Base-by-base conservation (phyloP, 2,888 invertebrate species). In the Coenonympha glycerion region DNA sequence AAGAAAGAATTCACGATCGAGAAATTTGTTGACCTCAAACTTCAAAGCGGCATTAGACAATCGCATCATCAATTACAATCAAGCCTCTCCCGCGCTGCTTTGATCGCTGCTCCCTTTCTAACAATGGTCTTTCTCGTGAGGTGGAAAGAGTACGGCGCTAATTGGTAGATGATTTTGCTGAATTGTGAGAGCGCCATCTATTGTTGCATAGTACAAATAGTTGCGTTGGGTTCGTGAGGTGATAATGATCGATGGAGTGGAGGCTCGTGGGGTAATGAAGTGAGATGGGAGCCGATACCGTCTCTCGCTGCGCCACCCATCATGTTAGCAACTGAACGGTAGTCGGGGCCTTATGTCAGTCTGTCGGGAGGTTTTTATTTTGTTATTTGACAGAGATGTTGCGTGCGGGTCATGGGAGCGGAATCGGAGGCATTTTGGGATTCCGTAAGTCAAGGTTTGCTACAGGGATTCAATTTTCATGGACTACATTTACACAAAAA, bases 51-150 rank as follows among this genome's bases (percentile, higher is more conserved):
- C 68, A 73, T 73, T 75, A 79, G 75, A 80, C 79, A 79, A 84
- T 76, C 77, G 71, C 73, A 84, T 86, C 85, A 87, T 85, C 80
- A 86, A 87, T 86, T 82, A 85, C 84, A 86, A 86, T 87, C 86
- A 86, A 73, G 71, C 62, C 62, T 63, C 66, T 66, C 71, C 74
- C 75, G 69, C 69, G 64, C 62, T 73, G 69, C 73, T 74, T 73
- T 78, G 70, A 70, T 56, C 49, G 41, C 47, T 24, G 40, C 33
- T 46, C 58, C 49, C 52, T 36, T 22, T 56, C 36, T 6, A 24
- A 11, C 41, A 33, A 11, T 8, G 21, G 16, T 37, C 40, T 46
- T 36, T 39, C 21, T 9, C 44, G 51, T 31, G 54, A 49, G 65
- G 56, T 62, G 62, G 63, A 71, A 65, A 61, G 71, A 61, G 62